Evolutionary conservation across 2,797 vertebrate species (phyloP).

Genomic region (Florisuga fusca): DNA sequence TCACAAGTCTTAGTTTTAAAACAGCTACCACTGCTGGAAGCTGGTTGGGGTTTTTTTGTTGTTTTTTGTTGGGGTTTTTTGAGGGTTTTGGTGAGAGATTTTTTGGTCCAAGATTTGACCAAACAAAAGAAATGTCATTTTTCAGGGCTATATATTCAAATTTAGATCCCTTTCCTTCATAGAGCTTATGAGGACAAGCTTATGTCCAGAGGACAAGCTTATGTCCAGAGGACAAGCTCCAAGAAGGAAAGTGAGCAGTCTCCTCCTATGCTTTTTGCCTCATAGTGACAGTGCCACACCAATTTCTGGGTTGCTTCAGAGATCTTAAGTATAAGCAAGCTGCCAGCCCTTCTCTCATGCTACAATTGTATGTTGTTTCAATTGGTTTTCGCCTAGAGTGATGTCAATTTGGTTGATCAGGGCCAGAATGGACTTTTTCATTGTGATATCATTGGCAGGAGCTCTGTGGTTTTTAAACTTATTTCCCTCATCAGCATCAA

Average conservation of each 20-base stretch:
- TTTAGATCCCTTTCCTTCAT: neutral
- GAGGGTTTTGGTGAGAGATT: neutral
- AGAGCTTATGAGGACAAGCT: neutral
- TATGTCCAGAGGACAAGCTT: neutral
- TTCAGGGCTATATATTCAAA: neutral
- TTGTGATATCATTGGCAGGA: neutral
- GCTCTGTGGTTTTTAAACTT: neutral
- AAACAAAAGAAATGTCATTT: neutral
- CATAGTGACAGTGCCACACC: neutral
- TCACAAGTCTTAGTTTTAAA: neutral
- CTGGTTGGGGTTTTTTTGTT: too few relatives aligned
- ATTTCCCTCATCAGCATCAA: neutral
- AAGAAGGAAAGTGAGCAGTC: neutral
- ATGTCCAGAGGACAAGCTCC: neutral
- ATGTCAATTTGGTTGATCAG: neutral
- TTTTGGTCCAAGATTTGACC: neutral
- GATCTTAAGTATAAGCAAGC: neutral
- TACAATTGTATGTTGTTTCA: accelerated
- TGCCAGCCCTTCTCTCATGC: neutral
- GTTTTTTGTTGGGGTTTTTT: neutral
- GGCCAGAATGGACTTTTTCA: neutral
- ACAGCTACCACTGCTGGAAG: neutral
- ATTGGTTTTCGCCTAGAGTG: neutral
- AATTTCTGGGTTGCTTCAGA: neutral
- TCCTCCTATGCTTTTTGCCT: neutral